phyloP scores from a whole-genome alignment of 1,140 invertebrate genomes.

The Zophobas atratus region DNA sequence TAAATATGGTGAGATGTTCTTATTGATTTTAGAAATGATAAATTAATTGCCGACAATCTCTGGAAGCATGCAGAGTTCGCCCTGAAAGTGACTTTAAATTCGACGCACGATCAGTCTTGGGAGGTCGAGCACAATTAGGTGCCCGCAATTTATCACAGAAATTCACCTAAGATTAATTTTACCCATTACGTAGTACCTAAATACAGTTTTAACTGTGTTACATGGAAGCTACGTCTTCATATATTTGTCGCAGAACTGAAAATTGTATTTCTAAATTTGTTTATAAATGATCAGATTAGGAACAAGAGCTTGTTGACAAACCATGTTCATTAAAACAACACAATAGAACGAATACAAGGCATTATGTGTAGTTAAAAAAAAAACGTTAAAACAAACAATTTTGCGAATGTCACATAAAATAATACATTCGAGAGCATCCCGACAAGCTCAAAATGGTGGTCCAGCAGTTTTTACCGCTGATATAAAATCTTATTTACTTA shows the following conservation, averaged over 20 bases:
- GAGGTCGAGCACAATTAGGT: constrained; percentile 41
- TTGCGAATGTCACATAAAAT: too few relatives aligned
- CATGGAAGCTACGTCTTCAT: constrained; percentile 9
- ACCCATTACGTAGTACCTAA: constrained; percentile 16
- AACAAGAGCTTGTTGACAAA: too few relatives aligned
- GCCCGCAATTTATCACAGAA: constrained; percentile 36
- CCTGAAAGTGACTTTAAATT: constrained; percentile 26
- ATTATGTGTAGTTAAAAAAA: too few relatives aligned
- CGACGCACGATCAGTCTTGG: constrained; percentile 38
- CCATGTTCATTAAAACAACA: too few relatives aligned
- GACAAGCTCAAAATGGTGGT: neutral
- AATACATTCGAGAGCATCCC: too few relatives aligned
- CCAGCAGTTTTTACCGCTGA: constrained; percentile 7
- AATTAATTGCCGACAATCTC: constrained; percentile 6
- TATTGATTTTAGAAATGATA: neutral
- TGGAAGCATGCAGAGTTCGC: neutral
- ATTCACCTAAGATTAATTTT: constrained; percentile 40
- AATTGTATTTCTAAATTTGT: constrained; percentile 12
- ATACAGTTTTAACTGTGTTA: constrained; percentile 1
- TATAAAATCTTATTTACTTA: neutral
- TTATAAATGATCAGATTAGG: neutral
- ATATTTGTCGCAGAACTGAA: constrained; percentile 19
- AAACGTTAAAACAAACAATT: too few relatives aligned
- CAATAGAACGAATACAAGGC: too few relatives aligned
- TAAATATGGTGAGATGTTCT: too few relatives aligned